Evolutionary conservation across 2,888 invertebrate genomes (phyloP).

Genomic region (Polydrusus cervinus): DNA sequence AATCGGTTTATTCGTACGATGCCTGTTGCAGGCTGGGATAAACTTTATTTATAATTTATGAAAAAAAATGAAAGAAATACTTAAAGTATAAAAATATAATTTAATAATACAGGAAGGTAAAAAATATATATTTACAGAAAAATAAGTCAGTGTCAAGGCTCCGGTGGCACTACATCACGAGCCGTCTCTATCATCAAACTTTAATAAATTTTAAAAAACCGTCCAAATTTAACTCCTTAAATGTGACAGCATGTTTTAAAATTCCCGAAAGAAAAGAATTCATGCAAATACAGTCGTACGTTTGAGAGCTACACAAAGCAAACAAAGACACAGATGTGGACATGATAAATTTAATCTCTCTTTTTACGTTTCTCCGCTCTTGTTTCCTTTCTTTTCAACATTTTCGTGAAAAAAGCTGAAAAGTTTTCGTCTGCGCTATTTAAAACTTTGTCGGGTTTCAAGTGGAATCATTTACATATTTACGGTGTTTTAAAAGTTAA

Average conservation of each 20-base stretch:
- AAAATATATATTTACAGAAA: too few relatives aligned
- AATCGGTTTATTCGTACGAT: too few relatives aligned
- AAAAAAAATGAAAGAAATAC: too few relatives aligned
- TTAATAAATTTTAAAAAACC: background rate
- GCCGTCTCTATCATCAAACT: background rate
- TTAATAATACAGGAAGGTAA: too few relatives aligned
- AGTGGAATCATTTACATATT: slow-evolving; percentile 14
- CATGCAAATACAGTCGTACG: slow-evolving; percentile 58
- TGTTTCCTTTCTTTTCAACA: slow-evolving; percentile 11
- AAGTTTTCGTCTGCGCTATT: background rate
- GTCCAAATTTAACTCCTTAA: background rate
- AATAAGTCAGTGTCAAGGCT: too few relatives aligned
- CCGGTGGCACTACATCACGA: too few relatives aligned
- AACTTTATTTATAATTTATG: too few relatives aligned
- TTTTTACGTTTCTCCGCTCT: slow-evolving; percentile 12
- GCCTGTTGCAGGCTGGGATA: too few relatives aligned
- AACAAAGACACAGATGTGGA: slow-evolving; percentile 58
- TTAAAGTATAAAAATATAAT: too few relatives aligned
- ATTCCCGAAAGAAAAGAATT: slow-evolving; percentile 37
- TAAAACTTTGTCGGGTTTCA: slow-evolving; percentile 9
- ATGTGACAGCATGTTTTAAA: slow-evolving; percentile 2
- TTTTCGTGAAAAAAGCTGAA: slow-evolving; percentile 2
- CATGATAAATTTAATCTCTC: slow-evolving; percentile 58
- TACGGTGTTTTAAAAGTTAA: slow-evolving; percentile 14
- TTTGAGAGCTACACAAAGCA: slow-evolving; percentile 46